Evolutionary conservation across 2,888 invertebrate species (phyloP).

Genomic region (Nysson spinosus): DNA sequence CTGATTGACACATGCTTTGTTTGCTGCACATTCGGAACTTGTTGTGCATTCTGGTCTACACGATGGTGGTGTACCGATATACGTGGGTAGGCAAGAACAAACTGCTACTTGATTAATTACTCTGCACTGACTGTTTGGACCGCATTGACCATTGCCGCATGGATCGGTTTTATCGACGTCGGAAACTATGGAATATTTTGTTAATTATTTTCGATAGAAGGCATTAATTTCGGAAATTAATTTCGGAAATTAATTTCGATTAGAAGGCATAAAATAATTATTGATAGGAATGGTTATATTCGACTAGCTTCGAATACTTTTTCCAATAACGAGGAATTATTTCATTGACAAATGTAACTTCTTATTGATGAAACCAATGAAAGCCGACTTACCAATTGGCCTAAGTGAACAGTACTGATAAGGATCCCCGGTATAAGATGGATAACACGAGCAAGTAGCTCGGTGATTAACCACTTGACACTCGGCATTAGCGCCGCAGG

Average conservation of each 20-base stretch:
- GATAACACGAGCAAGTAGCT: conserved; percentile 83
- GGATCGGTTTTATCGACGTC: conserved; percentile 32
- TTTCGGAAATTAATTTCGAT: neutral
- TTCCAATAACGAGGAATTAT: too few relatives aligned
- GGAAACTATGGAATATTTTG: conserved; percentile 13
- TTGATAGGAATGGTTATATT: too few relatives aligned
- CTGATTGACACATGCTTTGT: conserved; percentile 78
- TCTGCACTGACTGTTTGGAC: conserved; percentile 85
- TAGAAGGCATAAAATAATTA: too few relatives aligned
- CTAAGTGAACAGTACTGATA: conserved; percentile 83
- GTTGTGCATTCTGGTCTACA: conserved; percentile 78
- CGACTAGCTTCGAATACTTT: too few relatives aligned
- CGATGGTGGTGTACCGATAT: conserved; percentile 76
- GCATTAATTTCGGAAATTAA: neutral
- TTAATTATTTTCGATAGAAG: neutral
- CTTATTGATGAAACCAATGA: too few relatives aligned
- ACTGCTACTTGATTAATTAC: conserved; percentile 80
- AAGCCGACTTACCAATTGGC: conserved; percentile 52
- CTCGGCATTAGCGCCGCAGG: conserved; percentile 78
- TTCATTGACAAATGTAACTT: too few relatives aligned
- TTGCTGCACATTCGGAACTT: conserved; percentile 75
- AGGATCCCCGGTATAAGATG: conserved; percentile 80
- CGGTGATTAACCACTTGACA: conserved; percentile 73
- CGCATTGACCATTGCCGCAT: conserved; percentile 79
- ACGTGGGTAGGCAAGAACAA: conserved; percentile 77